phyloP scores from a whole-genome alignment of 2,888 invertebrate genomes.

The Morpho achilles region DNA sequence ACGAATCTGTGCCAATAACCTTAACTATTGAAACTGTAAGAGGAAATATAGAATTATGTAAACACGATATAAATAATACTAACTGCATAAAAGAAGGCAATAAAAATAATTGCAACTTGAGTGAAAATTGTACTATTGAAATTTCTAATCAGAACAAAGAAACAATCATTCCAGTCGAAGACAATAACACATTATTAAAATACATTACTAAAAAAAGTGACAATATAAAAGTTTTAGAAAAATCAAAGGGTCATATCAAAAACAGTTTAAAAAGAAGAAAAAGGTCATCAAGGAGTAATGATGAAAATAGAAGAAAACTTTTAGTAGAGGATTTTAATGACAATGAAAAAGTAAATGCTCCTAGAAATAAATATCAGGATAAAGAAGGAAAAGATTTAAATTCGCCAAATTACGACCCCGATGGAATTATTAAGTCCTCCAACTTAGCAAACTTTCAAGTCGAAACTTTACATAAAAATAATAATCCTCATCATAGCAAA shows the following conservation, averaged over 20 bases:
- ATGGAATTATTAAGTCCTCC: slow-evolving; percentile 41
- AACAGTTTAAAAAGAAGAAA: slow-evolving; percentile 54
- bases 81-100: slow-evolving; percentile 15
- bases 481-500: slow-evolving; percentile 20
- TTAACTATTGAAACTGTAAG: slow-evolving; percentile 23
- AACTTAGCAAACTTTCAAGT: slow-evolving; percentile 61
- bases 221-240: slow-evolving; percentile 29
- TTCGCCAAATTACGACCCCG: slow-evolving; percentile 18
- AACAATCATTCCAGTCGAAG: slow-evolving; percentile 26
- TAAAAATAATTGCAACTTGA: slow-evolving; percentile 22
- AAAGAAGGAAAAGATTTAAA: slow-evolving; percentile 32
- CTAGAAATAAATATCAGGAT: slow-evolving; percentile 43
- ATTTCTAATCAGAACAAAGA: slow-evolving; percentile 5
- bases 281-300: slow-evolving; percentile 31
- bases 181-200: slow-evolving; percentile 47
- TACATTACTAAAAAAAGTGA: slow-evolving; percentile 54
- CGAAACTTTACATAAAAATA: slow-evolving; percentile 48
- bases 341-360: slow-evolving; percentile 13
- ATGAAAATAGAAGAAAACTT: background rate
- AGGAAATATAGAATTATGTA: slow-evolving; percentile 1
- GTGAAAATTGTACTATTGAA: slow-evolving; percentile 14
- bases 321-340: background rate
- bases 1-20: background rate
- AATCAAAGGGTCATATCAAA: slow-evolving; percentile 48
- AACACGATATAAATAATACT: slow-evolving; percentile 5